Base-by-base conservation (phyloP, 92 coral and sea anemone genomes). In the Siderastrea siderea region DNA sequence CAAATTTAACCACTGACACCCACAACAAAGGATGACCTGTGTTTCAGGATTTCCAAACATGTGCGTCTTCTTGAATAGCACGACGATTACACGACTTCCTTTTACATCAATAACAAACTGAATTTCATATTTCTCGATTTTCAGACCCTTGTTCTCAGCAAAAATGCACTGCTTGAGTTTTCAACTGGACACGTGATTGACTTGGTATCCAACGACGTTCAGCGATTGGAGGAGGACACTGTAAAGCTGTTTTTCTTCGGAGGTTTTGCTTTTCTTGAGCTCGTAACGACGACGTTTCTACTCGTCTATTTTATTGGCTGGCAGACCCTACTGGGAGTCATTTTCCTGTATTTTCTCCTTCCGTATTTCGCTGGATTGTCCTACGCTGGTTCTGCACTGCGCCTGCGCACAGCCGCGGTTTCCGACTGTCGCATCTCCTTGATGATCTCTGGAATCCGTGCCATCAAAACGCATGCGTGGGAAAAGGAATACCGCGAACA, bases 331-430 rank as follows among this genome's bases (percentile, higher is more conserved):
- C 26, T 76, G 67, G 80, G 80, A 76, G 50, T 57, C 17, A 13
- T 76, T 13, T 55, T 76, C 6, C 61, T 76, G n/a, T 76, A 67
- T 55, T 38, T 76, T 13, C 65, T 55, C 14, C 1, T 57, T 48
- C 80, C 80, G 44, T 76, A 76, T 38, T 55, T 53, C 51, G 66
- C 66, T 11, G 52, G 15, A 15, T 3, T 44, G 49, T 76, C 80
- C 51, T 26, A 46, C 7, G 12, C 16, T 43, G 61, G 65, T 14
- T 68, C 80, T 43, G 12, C 19, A 44, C 47, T 55, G 47, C 66
- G 80, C 67, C 38, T 55, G 19, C 80, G 60, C 11, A 67, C 46
- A 43, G 71, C 38, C 38, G 38, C 38, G 0, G 38, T 26, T 26
- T 26, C 38, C 0, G 38, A 26, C 38, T 26, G 38, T 26, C 38